These are phyloP conservation scores for Entomyzon cyanotis DNA, from an alignment of 2,113 vertebrate species.

Conservation along the genomic window DNA sequence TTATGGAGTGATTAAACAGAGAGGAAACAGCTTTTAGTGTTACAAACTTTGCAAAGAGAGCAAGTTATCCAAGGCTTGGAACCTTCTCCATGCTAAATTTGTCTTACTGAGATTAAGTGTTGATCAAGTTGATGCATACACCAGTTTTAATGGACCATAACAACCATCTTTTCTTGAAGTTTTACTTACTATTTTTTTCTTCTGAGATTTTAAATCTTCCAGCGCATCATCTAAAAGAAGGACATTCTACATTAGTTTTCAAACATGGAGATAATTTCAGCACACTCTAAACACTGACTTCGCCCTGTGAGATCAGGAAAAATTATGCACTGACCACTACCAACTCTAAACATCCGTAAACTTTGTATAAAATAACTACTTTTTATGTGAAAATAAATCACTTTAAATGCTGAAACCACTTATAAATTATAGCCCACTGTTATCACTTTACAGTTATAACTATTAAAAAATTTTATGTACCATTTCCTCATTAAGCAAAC, in stretches of 20 bases:
- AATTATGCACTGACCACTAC: background rate
- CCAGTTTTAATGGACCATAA: background rate
- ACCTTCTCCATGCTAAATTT: background rate
- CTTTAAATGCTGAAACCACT: background rate
- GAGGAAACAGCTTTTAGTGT: background rate
- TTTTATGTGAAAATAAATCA: background rate
- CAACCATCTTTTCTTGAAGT: background rate
- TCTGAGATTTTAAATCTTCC: conserved; percentile 90
- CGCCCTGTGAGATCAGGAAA: background rate
- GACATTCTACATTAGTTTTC: conserved; percentile 37
- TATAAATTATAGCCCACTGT: background rate
- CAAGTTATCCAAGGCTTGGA: background rate
- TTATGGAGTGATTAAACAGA: background rate
- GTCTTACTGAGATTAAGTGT: background rate
- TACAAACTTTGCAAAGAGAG: background rate
- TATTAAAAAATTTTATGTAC: conserved; percentile 39
- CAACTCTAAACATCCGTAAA: background rate
- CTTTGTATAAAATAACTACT: background rate
- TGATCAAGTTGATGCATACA: background rate
- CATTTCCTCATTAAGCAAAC: conserved; percentile 37
- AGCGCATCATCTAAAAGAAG: conserved; percentile 87
- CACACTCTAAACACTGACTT: background rate
- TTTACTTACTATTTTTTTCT: conserved; percentile 96
- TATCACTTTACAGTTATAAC: conserved; percentile 9
- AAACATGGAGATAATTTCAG: background rate